A percentile compares a stretch with the other conserved stretches of the same genome.
These are phyloP conservation scores for Podarcis lilfordi DNA, from an alignment of 2,797 vertebrate genomes.

Conservation along the genomic window DNA sequence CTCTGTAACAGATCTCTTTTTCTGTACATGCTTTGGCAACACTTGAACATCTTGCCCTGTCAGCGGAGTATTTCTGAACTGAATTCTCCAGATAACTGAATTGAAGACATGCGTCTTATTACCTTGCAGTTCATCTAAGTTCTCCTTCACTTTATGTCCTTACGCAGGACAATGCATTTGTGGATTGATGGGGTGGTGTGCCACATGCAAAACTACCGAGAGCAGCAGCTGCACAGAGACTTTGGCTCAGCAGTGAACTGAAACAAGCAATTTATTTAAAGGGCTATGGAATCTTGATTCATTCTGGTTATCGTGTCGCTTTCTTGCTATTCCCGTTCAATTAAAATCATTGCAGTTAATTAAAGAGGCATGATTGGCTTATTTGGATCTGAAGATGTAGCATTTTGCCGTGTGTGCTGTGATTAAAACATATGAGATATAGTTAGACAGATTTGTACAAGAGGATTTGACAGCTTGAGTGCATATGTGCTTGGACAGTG, in stretches of 20 bases:
- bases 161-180: not conserved
- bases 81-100: not conserved
- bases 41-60: not conserved
- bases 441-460: slow-evolving; percentile 32
- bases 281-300: not conserved
- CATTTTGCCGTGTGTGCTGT: slow-evolving; percentile 39
- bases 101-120: not conserved
- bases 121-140: not conserved
- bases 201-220: not conserved
- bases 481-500: slow-evolving; percentile 15
- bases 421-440: slow-evolving; percentile 52
- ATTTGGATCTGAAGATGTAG: slow-evolving; percentile 38
- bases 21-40: not conserved
- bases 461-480: slow-evolving; percentile 15
- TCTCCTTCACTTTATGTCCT: not conserved
- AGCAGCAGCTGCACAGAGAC: slow-evolving; percentile 5
- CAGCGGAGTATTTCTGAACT: not conserved
- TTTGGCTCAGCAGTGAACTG: not conserved
- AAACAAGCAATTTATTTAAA: slow-evolving; percentile 22
- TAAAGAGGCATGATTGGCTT: slow-evolving; percentile 38
- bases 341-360: slow-evolving; percentile 47
- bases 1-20: not conserved
- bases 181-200: not conserved
- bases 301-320: slow-evolving; percentile 38
- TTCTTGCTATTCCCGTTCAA: slow-evolving; percentile 48